These are phyloP conservation scores for Knipowitschia caucasica DNA, from an alignment of 2,797 vertebrate genomes.

Conservation along the genomic window DNA sequence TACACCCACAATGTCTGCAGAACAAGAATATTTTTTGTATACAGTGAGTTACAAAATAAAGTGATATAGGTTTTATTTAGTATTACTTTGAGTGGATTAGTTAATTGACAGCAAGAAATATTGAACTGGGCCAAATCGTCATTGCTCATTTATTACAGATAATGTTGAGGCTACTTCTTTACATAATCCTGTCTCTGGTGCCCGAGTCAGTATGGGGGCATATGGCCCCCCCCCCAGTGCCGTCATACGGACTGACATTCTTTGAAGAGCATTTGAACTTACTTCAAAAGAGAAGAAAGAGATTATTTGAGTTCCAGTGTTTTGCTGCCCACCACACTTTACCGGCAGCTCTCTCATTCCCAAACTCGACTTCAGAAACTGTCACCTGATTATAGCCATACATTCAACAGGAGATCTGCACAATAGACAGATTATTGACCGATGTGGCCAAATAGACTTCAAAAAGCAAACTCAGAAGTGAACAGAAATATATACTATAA, in stretches of 20 bases:
- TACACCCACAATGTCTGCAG: no score
- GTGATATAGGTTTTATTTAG: no score
- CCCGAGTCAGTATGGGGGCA: constrained; percentile 46
- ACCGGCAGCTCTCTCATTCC: constrained; percentile 16
- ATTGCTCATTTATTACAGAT: constrained; percentile 18
- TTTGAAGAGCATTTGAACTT: constrained; percentile 83
- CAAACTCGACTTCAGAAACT: constrained; percentile 32
- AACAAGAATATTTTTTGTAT: no score
- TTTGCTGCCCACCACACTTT: constrained; percentile 62
- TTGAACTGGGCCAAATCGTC: no score
- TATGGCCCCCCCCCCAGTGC: constrained; percentile 42
- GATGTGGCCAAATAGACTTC: no score
- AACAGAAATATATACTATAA: no score
- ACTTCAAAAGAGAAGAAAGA: constrained; percentile 81
- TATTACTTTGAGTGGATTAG: constrained; percentile 8
- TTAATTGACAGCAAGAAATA: no score
- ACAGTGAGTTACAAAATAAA: no score
- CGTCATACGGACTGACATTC: constrained; percentile 61
- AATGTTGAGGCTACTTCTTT: constrained; percentile 35
- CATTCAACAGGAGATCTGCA: constrained; percentile 23
- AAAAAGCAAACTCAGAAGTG: no score
- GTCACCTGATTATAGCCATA: constrained; percentile 40
- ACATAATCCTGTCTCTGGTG: constrained; percentile 25
- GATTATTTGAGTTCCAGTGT: constrained; percentile 74
- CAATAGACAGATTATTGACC: constrained; percentile 31